Evolutionary conservation across 2,797 vertebrate species (phyloP), one percentile per base, ranked within the genome.

Genomic region (Sebastes elongatus): DNA sequence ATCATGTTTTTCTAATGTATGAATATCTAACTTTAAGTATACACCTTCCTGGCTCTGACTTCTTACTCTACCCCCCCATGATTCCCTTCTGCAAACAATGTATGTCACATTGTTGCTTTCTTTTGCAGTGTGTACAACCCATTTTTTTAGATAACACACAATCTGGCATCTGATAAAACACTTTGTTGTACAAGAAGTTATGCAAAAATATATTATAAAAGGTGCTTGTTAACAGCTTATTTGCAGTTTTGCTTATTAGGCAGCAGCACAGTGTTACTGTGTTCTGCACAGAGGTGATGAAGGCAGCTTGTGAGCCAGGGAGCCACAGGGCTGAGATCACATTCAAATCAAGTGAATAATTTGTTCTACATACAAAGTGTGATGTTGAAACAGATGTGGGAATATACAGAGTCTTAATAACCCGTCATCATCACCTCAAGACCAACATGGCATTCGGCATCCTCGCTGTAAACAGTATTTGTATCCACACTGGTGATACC

Each of bases 311-410:
- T 64, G 52, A 81, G 71, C 57, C 65, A 53, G 49, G 25, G 2
- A 82, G 57, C 66, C 38, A 46, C 67, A 53, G 16, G 64, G 63
- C 42, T 73, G 53, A 78, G 46, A 60, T 85, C 76, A 66, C 25
- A 33, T 79, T 76, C 23, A 81, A 56, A 33, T 71, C 14, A 35
- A 62, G 65, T 60, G 56, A 79, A 68, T 62, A 6, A 74, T 83
- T 78, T 61, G 42, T 60, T 74, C 30, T 64, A 14, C 30, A 61
- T 67, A n/a, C 55, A 52, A 9, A 81, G 23, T 7, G 16, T 66
- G 30, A 22, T 71, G 33, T 32, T 74, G 56, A 65, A 80, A 69
- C 30, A 81, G 67, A 67, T 27, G 52, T 83, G 28, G 2, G n/a
- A 20, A 52, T 16, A 25, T 7, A 66, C 33, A 56, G 28, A 65